Base-by-base conservation (phyloP, 92 coral and sea anemone genomes). In the Zoanthus solanderi region DNA sequence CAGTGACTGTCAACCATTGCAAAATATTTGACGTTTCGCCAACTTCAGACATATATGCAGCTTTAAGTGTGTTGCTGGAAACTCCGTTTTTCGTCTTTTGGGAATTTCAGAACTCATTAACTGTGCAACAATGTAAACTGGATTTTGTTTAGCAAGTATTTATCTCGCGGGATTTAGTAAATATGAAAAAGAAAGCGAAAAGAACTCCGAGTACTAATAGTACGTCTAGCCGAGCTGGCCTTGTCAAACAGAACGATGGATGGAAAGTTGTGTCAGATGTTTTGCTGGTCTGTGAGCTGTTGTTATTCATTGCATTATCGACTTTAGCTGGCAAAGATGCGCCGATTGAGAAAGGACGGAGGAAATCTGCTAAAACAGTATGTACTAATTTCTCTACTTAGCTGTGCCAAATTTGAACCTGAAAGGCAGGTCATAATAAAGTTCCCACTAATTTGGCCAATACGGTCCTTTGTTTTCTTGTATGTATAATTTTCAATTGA, bases 261-360 rank as follows among this genome's bases (percentile, higher is more conserved):
- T 92, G 89, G 88, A 92, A 94, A 88, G 84, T 94, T 75, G 76
- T 94, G 53, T 90, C 98, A 9, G 95, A 94, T 47, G 95, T 94
- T 8, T 87, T 94, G 29, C 94, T 94, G 7, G 98, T 94, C 12
- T 94, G 98, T 72, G 98, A 94, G 83, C 87, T 94, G 65, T 46
- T 94, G 69, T 78, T 94, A 46, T 94, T 94, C 45, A 94, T 94
- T 17, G 91, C 98, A 2, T 78, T 94, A 42, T 87, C 95, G 17
- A 92, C 95, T 74, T 80, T 94, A 12, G 87, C 88, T 65, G 98
- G 98, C 53, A 91, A 91, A 78, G 90, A 89, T 60, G 89, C 85
- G 75, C 56, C 9, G 12, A 74, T 65, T 71, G 81, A 61, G 47
- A 84, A 87, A n/a, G 72, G 87, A 67, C 85, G 83, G 47, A 90